phyloP scores from a whole-genome alignment of 92 coral and sea anemone species.

The Phenganax subtilis region DNA sequence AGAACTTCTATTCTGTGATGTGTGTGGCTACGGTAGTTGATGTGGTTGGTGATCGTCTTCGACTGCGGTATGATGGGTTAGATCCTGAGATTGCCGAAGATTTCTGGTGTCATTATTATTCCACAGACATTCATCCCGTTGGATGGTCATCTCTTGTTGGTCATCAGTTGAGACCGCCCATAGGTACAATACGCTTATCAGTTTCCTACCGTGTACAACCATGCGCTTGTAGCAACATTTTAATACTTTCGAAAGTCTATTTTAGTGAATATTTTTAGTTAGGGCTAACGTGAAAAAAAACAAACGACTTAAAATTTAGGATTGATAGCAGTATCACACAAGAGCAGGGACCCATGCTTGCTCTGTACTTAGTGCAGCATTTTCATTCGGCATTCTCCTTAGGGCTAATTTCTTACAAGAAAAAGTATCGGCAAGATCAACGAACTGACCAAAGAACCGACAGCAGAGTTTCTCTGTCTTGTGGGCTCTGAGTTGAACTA shows the following conservation, averaged over 20 bases:
- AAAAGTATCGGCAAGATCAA: no score
- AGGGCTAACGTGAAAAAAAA: no score
- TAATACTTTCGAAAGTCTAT: not conserved
- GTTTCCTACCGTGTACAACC: not conserved
- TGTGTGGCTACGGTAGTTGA: slow-evolving; percentile 98
- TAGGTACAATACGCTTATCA: slow-evolving; percentile 48
- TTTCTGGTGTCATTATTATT: slow-evolving; percentile 98
- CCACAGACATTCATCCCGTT: slow-evolving; percentile 95
- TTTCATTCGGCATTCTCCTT: no score
- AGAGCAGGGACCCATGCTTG: no score
- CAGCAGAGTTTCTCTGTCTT: no score
- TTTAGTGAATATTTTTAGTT: no score
- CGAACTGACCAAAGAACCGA: no score
- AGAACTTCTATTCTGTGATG: slow-evolving; percentile 94
- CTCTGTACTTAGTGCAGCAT: no score
- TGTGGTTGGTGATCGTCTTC: slow-evolving; percentile 91
- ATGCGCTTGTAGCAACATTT: not conserved
- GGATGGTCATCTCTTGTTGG: slow-evolving; percentile 99
- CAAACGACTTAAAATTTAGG: no score
- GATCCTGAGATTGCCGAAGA: slow-evolving; percentile 89
- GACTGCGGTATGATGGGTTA: slow-evolving; percentile 91
- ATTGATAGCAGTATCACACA: no score
- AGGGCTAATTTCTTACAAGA: no score
- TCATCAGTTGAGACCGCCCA: slow-evolving; percentile 92
- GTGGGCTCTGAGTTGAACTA: no score